Evolutionary conservation across 2,113 vertebrate genomes (phyloP), one percentile per base, ranked within the genome.

Genomic region (Herpailurus yagouaroundi): DNA sequence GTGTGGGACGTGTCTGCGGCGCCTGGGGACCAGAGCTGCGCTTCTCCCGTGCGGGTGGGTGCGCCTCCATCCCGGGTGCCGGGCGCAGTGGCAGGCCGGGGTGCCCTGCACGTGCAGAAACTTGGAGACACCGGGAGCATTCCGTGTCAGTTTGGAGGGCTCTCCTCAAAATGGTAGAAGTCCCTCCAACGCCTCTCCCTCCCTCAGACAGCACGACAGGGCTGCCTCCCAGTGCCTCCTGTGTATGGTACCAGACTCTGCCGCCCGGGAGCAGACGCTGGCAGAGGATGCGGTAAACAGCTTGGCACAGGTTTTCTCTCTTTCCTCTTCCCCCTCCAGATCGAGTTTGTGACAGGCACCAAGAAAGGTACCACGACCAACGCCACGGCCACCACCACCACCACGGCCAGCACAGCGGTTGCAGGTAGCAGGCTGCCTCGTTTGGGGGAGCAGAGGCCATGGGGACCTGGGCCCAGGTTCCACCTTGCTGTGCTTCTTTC

Each of bases 281-380:
- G 89, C 87, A 77, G 16, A 74, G 68, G 79, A 27, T 11, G 2
- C 10, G 25, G 69, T 21, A 5, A 0, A 0, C 3, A 14, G 11
- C 63, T 89, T 31, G 21, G 60, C 50, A 2, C 16, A 11, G 57
- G n/a, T 48, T 88, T 97, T 2, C 83, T 89, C 33, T 82, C 15
- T 7, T 38, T 9, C 90, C 2, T 96, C 10, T 97, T 97, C 15
- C 13, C 64, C 93, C 94, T 96, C 73, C 96, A 99, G 99, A 99
- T 99, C 93, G 99, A 99, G 97, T 99, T 99, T 98, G 99, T 99
- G 97, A 99, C 99, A 0, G 99, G 99, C 96, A 99, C 99, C 57
- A 99, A 99, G 98, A 99, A 99, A 82, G 99, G 99, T 7, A 99
- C 99, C 86, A 99, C 99, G 9, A 99, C 99, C 96, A 99, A 97